A percentile compares a stretch with the other conserved stretches of the same genome.
These are phyloP conservation scores for Anser brachyrhynchus DNA, from an alignment of 2,113 vertebrate species.

Conservation along the genomic window DNA sequence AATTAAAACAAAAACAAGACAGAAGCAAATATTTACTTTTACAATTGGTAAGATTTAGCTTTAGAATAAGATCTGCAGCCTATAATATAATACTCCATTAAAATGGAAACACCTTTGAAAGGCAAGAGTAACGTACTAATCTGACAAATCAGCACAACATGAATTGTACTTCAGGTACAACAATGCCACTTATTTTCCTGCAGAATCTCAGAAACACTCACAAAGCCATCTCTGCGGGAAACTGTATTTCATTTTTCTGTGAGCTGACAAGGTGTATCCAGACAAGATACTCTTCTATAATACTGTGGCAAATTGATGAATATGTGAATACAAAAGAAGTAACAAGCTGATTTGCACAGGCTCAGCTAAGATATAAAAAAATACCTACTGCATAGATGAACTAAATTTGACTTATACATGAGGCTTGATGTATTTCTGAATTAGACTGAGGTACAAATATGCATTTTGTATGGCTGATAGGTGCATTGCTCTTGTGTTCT, in stretches of 20 bases:
- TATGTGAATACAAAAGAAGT: background rate
- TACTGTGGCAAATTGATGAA: background rate
- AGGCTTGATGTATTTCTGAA: background rate
- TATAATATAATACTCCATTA: background rate
- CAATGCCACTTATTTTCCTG: constrained; percentile 18
- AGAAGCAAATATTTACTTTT: background rate
- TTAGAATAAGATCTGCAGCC: background rate
- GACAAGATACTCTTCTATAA: background rate
- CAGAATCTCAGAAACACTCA: constrained; percentile 10
- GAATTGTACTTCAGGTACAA: background rate
- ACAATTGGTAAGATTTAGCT: constrained; percentile 3
- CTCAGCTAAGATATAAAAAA: background rate
- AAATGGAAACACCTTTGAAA: background rate
- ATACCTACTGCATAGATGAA: background rate
- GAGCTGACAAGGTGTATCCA: background rate
- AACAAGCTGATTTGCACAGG: background rate
- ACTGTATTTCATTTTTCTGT: background rate
- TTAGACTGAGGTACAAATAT: background rate
- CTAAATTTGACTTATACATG: background rate
- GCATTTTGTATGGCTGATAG: background rate
- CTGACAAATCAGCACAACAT: background rate
- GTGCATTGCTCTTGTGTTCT: background rate
- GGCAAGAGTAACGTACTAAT: background rate
- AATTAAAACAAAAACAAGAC: background rate
- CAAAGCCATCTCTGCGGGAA: constrained; percentile 18